phyloP scores from a whole-genome alignment of 2,888 invertebrate species.

The Synergus gifuensis region DNA sequence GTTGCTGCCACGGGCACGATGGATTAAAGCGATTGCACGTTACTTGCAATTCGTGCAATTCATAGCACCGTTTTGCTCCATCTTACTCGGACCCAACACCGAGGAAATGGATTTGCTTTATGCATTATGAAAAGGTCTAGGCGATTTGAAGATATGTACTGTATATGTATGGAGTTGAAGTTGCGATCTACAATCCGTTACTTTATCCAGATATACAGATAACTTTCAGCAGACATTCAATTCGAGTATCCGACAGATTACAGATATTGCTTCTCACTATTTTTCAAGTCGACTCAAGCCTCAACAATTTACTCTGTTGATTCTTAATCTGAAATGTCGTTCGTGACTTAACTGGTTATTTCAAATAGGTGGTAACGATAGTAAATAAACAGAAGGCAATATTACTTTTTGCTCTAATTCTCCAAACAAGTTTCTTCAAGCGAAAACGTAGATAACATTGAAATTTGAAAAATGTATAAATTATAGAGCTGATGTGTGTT shows the following conservation, averaged over 20 bases:
- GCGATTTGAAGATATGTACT: not conserved
- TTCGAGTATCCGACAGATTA: not conserved
- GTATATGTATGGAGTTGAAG: not conserved
- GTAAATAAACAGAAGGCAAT: not conserved
- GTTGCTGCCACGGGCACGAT: conserved; percentile 38
- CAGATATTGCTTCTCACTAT: conserved; percentile 1
- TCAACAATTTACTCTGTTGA: conserved; percentile 8
- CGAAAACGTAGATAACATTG: not conserved
- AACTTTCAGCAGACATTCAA: conserved; percentile 5
- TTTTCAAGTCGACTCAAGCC: not conserved
- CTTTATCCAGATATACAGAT: not conserved
- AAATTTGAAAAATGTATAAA: not conserved
- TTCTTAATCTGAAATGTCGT: not conserved
- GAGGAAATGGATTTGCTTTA: conserved; percentile 21
- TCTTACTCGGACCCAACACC: conserved; percentile 15
- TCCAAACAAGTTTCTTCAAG: not conserved
- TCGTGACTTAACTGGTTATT: not conserved
- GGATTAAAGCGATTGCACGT: conserved; percentile 33
- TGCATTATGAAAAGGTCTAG: conserved; percentile 8
- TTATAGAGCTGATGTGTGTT: not conserved
- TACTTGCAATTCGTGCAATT: conserved; percentile 32
- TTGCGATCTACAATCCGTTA: not conserved
- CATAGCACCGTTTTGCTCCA: conserved; percentile 37
- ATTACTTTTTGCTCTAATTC: not conserved
- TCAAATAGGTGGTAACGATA: not conserved